Percentiles rank a stretch among this genome's conserved stretches.
phyloP scores from a whole-genome alignment of 2,888 invertebrate genomes.

The Melangyna quadrimaculata region DNA sequence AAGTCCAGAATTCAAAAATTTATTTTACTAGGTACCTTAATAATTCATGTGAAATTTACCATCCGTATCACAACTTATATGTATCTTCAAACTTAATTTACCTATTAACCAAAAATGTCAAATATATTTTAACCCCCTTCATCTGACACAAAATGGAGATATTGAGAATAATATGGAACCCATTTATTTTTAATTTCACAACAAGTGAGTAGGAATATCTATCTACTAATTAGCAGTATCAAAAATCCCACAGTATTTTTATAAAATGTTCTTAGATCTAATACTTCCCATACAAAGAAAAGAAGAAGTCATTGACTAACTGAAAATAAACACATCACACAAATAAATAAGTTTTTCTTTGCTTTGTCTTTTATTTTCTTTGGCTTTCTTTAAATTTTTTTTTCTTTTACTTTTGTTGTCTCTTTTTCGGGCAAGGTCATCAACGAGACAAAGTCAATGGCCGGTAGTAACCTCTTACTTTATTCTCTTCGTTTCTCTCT shows the following conservation, averaged over 20 bases:
- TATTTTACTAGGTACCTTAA: no score
- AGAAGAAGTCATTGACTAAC: neutral
- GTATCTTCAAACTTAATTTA: no score
- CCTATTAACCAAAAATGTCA: no score
- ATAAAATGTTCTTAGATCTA: neutral
- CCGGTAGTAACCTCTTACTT: slow-evolving; percentile 79
- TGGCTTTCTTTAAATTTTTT: slow-evolving; percentile 36
- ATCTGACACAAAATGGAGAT: no score
- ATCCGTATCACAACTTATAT: no score
- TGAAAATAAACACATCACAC: neutral
- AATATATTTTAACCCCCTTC: no score
- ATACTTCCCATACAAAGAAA: neutral
- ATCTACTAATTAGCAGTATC: neutral
- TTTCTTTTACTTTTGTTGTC: slow-evolving; percentile 32
- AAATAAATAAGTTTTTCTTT: neutral
- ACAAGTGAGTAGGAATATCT: no score
- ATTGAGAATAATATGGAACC: no score
- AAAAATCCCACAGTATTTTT: neutral
- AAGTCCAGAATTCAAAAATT: no score
- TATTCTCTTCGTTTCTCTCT: slow-evolving; percentile 36
- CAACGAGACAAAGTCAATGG: slow-evolving; percentile 81
- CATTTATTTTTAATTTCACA: no score
- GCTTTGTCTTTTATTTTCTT: neutral
- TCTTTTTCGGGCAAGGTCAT: slow-evolving; percentile 81
- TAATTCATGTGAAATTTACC: no score